Conservation (phyloP, 2,113 vertebrate genomes). For the Alces alces region DNA sequence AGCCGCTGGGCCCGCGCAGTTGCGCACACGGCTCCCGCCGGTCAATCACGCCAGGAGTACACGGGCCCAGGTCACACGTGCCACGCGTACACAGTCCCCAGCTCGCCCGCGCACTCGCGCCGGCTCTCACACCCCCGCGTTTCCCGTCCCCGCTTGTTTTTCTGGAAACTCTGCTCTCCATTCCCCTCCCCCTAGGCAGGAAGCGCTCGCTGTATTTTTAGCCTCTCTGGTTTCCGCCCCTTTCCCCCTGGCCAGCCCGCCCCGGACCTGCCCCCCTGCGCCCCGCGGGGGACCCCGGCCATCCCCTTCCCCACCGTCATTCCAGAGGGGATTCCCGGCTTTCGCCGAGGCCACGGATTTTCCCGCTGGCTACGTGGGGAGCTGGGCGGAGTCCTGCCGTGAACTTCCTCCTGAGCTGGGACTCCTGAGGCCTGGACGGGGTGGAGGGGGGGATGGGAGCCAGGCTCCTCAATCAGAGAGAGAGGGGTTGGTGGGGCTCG, state of each 20-base stretch:
- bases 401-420: conserved; percentile 39
- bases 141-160: conserved; percentile 72
- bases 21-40: neutral
- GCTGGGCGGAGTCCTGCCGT: conserved; percentile 33
- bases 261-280: neutral
- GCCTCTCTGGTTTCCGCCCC: conserved; percentile 70
- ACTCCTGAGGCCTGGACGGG: neutral
- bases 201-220: conserved; percentile 70
- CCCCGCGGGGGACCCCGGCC: conserved; percentile 39
- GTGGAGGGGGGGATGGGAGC: rapidly evolving
- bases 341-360: conserved; percentile 43
- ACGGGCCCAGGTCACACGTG: conserved; percentile 10
- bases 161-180: conserved; percentile 71
- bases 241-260: neutral
- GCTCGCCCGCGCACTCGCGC: neutral
- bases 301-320: conserved; percentile 59
- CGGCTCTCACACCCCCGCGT: conserved; percentile 68
- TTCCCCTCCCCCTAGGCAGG: conserved; percentile 62
- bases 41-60: neutral
- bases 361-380: conserved; percentile 61
- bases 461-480: neutral
- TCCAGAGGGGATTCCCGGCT: conserved; percentile 74
- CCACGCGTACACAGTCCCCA: neutral
- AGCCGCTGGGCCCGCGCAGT: neutral
- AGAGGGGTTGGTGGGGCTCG: neutral